These are phyloP conservation scores for Troides oblongomaculatus DNA, from an alignment of 2,888 invertebrate genomes.

Conservation along the genomic window DNA sequence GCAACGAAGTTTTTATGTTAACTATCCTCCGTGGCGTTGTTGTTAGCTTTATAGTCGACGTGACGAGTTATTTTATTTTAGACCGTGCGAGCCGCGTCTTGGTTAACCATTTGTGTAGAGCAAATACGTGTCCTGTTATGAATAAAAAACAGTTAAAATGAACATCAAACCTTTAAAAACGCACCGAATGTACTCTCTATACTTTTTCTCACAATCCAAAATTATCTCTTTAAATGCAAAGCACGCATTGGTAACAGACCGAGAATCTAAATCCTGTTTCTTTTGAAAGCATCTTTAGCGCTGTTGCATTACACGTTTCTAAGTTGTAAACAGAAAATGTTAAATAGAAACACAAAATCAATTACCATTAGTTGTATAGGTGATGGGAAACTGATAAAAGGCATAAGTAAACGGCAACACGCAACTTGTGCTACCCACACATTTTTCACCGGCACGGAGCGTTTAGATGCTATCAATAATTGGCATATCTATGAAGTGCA, in stretches of 20 bases:
- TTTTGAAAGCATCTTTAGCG: slow-evolving; percentile 7
- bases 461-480: slow-evolving; percentile 74
- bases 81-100: slow-evolving; percentile 30
- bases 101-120: slow-evolving; percentile 27
- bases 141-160: slow-evolving; percentile 13
- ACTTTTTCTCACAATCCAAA: slow-evolving; percentile 17
- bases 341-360: slow-evolving; percentile 60
- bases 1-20: slow-evolving; percentile 58
- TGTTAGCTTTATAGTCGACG: slow-evolving; percentile 65
- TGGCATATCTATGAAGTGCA: slow-evolving; percentile 74
- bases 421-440: slow-evolving; percentile 61
- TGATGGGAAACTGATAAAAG: slow-evolving; percentile 56
- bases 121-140: slow-evolving; percentile 23
- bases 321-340: slow-evolving; percentile 38
- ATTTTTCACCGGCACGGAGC: slow-evolving; percentile 61
- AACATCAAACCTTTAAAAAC: slow-evolving; percentile 13
- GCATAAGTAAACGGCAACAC: slow-evolving; percentile 54
- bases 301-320: slow-evolving; percentile 14
- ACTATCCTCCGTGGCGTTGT: slow-evolving; percentile 54
- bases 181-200: slow-evolving; percentile 1
- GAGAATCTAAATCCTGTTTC: slow-evolving; percentile 13
- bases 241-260: slow-evolving; percentile 8
- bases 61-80: slow-evolving; percentile 52
- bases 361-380: slow-evolving; percentile 64
- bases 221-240: slow-evolving; percentile 25